Conservation (phyloP, 1,140 invertebrate genomes). For the Vollenhovia emeryi region DNA sequence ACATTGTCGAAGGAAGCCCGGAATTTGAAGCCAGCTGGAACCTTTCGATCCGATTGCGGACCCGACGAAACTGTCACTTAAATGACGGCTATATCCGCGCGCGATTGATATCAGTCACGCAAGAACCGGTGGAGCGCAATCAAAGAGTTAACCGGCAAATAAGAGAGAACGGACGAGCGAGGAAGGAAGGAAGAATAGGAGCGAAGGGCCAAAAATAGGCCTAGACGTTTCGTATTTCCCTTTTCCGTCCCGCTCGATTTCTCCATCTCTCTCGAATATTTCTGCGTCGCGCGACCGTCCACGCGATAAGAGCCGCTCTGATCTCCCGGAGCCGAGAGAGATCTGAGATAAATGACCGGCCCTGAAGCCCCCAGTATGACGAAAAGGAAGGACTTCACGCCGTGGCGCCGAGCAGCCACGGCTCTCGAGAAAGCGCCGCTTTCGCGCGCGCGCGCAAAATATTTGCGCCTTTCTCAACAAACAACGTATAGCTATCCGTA, state of each 20-base stretch:
- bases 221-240: constrained; percentile 65
- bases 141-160: constrained; percentile 12
- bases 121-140: not conserved
- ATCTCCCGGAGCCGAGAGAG: constrained; percentile 32
- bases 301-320: constrained; percentile 46
- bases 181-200: constrained; percentile 37
- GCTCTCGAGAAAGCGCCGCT: constrained; percentile 1
- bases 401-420: not conserved
- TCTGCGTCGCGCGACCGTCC: constrained; percentile 30
- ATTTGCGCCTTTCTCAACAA: not conserved
- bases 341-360: constrained; percentile 39
- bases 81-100: not conserved
- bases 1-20: constrained; percentile 2
- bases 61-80: not conserved
- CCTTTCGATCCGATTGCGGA: not conserved
- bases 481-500: not conserved
- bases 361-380: not conserved
- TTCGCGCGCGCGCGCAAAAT: not conserved
- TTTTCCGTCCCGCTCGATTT: constrained; percentile 59
- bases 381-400: constrained; percentile 8
- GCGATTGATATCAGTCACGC: not conserved
- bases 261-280: constrained; percentile 54
- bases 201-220: constrained; percentile 65
- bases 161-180: not conserved
- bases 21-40: constrained; percentile 27